phyloP scores from a whole-genome alignment of 2,797 vertebrate species.

The Halcyon leucocephala region DNA sequence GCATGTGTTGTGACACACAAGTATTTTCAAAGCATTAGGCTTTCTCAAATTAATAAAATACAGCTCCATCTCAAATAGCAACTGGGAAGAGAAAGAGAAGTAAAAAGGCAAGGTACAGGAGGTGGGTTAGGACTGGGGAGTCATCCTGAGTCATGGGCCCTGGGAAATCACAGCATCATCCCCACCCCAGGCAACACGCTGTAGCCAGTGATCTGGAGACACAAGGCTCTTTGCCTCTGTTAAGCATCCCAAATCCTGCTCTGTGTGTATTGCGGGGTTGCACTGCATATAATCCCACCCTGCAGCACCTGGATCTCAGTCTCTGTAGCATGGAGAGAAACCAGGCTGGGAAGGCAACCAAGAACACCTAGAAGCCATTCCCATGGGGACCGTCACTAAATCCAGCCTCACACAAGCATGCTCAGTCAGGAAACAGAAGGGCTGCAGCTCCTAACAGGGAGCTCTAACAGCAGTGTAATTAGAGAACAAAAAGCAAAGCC shows the following conservation, averaged over 20 bases:
- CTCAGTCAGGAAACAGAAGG: neutral
- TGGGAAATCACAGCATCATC: neutral
- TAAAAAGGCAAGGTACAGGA: neutral
- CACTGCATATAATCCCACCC: neutral
- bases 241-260: neutral
- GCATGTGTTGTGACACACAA: neutral
- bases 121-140: neutral
- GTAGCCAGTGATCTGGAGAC: neutral
- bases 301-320: neutral
- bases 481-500: neutral
- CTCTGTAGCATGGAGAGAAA: neutral
- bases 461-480: neutral
- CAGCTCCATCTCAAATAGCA: neutral
- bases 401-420: neutral
- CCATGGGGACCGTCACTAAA: neutral
- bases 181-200: fast-evolving
- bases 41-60: slow-evolving; percentile 2
- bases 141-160: neutral
- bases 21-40: neutral
- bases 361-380: neutral
- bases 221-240: neutral
- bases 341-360: neutral
- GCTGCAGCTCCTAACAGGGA: neutral
- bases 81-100: neutral
- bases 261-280: neutral